Base-by-base conservation (phyloP, 2,113 vertebrate genomes). In the Athene noctua region DNA sequence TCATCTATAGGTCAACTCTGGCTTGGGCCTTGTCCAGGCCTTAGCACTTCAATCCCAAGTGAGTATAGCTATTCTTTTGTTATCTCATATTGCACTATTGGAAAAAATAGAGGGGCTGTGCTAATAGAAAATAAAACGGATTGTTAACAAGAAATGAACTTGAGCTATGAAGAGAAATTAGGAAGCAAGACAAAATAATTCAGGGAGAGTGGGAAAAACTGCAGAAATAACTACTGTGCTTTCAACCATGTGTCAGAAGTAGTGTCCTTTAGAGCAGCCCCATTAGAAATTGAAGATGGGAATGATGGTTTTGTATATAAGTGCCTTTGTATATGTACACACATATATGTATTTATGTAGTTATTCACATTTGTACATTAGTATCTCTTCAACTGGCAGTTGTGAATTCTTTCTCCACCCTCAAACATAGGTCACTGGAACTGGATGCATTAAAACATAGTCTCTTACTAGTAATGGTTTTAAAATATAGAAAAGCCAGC, bases 101-200 rank as follows among this genome's bases (percentile, higher is more conserved):
- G 78, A 90, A 93, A 85, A 92, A 90, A 65, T 90, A 75, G 49
- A 93, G 59, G 32, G 58, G 34, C 20, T 94, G 36, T 46, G 38
- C 62, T 85, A 61, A 68, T 4, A 57, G 61, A 87, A 93, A 62
- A 61, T n/a, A 5, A 77, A 96, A 70, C 49, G 62, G 42, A 74
- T 21, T 70, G 36, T 88, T 73, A 88, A 55, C 32, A 85, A 82
- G 79, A 92, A 92, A 82, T 6, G 26, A 84, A 34, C 23, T 66
- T 71, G 34, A 80, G 66, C 29, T 74, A 66, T 22, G 32, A 90
- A 86, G n/a, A 73, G 6, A 19, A 73, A 17, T 27, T 58, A 82
- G 61, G 36, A 91, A 91, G 75, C 4, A 58, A 42, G 16, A 34
- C 20, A 5, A 32, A 44, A 70, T 54, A 51, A 32, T 3, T 29